These are phyloP conservation scores for Didymodactylos carnosus DNA, from an alignment of 2,888 invertebrate genomes.

Conservation along the genomic window DNA sequence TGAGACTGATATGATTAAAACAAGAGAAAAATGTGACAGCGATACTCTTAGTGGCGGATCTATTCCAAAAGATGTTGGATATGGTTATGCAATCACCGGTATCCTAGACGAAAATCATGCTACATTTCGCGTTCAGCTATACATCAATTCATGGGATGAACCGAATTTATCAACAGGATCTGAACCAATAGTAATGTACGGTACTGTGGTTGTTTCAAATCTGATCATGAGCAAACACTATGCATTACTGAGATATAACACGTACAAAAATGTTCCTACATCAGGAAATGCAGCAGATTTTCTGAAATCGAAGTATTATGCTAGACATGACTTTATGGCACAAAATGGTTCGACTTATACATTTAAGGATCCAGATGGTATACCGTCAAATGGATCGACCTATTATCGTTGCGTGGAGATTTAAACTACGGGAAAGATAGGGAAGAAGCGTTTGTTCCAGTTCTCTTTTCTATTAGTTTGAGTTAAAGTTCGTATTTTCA, in stretches of 20 bases:
- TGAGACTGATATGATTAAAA: neutral
- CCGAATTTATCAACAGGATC: neutral
- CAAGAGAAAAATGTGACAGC: neutral
- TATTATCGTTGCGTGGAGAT: neutral
- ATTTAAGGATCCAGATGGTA: neutral
- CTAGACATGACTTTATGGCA: neutral
- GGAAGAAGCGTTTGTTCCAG: no score
- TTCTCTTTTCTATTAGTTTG: no score
- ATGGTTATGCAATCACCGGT: neutral
- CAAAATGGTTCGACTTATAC: neutral
- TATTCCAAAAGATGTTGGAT: neutral
- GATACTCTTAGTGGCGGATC: neutral
- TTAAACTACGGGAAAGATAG: no score
- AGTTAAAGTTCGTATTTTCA: no score
- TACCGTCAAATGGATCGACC: neutral
- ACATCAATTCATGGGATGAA: neutral
- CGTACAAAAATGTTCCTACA: neutral
- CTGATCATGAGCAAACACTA: neutral
- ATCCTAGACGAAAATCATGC: neutral
- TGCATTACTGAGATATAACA: neutral
- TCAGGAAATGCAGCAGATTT: neutral
- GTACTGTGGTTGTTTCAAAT: neutral
- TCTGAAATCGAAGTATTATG: neutral
- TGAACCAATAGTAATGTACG: neutral
- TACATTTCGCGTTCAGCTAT: neutral